phyloP scores from a whole-genome alignment of 2,888 invertebrate genomes.

The Tortrix viridana region DNA sequence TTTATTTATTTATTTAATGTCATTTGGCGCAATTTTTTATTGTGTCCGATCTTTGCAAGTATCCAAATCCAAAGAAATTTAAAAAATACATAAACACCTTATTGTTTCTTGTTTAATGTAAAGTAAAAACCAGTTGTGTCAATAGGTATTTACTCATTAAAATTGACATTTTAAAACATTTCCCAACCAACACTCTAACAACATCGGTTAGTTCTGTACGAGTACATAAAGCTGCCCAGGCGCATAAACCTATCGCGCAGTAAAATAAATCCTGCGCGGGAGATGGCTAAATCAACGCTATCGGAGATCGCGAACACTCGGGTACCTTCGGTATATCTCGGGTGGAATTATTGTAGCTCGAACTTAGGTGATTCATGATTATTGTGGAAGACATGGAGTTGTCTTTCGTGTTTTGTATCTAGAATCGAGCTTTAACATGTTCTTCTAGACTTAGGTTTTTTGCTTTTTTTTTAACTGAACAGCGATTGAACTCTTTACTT shows the following conservation, averaged over 20 bases:
- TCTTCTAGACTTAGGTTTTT: too few species aligned
- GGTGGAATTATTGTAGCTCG: background rate
- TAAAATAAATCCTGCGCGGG: slow-evolving; percentile 65
- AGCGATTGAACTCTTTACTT: too few species aligned
- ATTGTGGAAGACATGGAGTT: background rate
- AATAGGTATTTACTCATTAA: background rate
- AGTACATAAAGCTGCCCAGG: slow-evolving; percentile 8
- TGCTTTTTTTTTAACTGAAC: too few species aligned
- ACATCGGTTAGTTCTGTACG: slow-evolving; percentile 15
- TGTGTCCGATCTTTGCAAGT: too few species aligned
- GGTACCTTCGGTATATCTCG: background rate
- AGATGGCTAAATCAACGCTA: slow-evolving; percentile 78
- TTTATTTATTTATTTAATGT: too few species aligned
- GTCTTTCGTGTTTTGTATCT: background rate
- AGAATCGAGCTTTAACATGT: too few species aligned
- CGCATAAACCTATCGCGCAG: slow-evolving; percentile 67
- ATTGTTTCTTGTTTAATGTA: too few species aligned
- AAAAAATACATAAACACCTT: too few species aligned
- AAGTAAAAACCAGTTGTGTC: background rate
- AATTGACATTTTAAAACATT: slow-evolving; percentile 2
- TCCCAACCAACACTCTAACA: slow-evolving; percentile 16
- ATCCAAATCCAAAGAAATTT: too few species aligned
- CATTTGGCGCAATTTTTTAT: too few species aligned
- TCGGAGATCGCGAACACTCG: slow-evolving; percentile 64
- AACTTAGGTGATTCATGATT: background rate